Conservation (phyloP, 30 jellyfish, hydroid and myxozoan species). For the Nemopilema nomurai region DNA sequence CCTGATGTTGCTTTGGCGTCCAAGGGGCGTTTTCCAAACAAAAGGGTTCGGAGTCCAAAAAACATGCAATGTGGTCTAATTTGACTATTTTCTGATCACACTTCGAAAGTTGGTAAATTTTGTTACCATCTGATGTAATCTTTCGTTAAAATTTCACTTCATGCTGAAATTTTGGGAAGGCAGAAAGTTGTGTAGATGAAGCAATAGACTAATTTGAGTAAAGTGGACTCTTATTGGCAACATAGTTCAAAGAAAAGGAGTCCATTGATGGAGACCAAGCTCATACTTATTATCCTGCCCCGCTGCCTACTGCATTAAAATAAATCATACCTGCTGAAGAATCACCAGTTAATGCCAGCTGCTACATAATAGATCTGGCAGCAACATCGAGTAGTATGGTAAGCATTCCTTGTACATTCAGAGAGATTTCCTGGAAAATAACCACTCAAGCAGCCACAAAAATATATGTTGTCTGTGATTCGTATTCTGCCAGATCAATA, state of each 20-base stretch:
- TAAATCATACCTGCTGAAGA: not conserved
- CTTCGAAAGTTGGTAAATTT: not conserved
- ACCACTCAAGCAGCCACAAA: not conserved
- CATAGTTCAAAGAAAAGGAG: conserved; percentile 7
- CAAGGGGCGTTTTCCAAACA: conserved; percentile 17
- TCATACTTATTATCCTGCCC: conserved; percentile 24
- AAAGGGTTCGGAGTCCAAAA: conserved; percentile 5
- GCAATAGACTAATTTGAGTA: not conserved
- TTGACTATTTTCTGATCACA: not conserved
- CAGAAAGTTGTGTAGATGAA: not conserved
- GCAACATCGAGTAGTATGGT: conserved; percentile 4
- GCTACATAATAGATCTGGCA: conserved; percentile 15
- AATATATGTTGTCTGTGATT: conserved; percentile 23
- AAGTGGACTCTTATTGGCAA: conserved; percentile 14
- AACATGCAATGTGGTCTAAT: not conserved
- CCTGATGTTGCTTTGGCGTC: conserved; percentile 36
- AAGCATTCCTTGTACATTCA: conserved; percentile 13
- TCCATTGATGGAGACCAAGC: conserved; percentile 43
- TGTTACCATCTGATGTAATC: not conserved
- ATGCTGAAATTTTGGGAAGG: no score
- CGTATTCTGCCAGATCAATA: conserved; percentile 9
- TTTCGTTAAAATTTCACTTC: not conserved
- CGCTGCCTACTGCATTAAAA: conserved; percentile 39
- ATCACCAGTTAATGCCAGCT: conserved; percentile 7
- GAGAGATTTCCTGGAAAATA: conserved; percentile 23